Percentiles rank a stretch among this genome's conserved stretches.
Evolutionary conservation across 2,888 invertebrate genomes (phyloP).

Genomic region (Zele albiditarsus): DNA sequence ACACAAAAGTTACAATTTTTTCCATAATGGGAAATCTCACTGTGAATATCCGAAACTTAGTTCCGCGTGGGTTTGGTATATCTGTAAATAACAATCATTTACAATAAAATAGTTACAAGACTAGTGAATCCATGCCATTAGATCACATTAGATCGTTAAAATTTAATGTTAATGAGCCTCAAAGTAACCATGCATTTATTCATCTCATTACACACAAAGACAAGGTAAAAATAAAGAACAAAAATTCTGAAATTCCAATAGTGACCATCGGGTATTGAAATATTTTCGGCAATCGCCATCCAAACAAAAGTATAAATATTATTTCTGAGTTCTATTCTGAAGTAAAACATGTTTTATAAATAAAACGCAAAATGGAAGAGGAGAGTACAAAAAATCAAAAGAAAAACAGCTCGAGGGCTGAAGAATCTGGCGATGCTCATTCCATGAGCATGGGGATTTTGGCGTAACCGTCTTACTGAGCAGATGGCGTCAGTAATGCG

Average conservation of each 20-base stretch:
- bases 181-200: constrained; percentile 27
- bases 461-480: not conserved
- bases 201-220: constrained; percentile 5
- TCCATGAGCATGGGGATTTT: not conserved
- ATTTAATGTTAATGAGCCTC: constrained; percentile 20
- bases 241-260: constrained; percentile 3
- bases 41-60: constrained; percentile 64
- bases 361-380: too few species aligned
- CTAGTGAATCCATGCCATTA: constrained; percentile 41
- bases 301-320: not conserved
- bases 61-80: constrained; percentile 67
- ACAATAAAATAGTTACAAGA: constrained; percentile 68
- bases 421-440: not conserved
- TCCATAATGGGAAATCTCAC: constrained; percentile 57
- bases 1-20: constrained; percentile 53
- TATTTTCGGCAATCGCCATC: not conserved
- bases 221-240: constrained; percentile 7
- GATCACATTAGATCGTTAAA: not conserved
- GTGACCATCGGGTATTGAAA: not conserved
- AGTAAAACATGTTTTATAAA: not conserved
- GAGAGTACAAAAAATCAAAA: too few species aligned
- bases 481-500: not conserved
- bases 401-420: too few species aligned
- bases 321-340: not conserved
- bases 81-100: constrained; percentile 71